Percentiles rank a stretch among this genome's conserved stretches.
Conservation (phyloP, 2,797 vertebrate species). For the Tapera naevia region DNA sequence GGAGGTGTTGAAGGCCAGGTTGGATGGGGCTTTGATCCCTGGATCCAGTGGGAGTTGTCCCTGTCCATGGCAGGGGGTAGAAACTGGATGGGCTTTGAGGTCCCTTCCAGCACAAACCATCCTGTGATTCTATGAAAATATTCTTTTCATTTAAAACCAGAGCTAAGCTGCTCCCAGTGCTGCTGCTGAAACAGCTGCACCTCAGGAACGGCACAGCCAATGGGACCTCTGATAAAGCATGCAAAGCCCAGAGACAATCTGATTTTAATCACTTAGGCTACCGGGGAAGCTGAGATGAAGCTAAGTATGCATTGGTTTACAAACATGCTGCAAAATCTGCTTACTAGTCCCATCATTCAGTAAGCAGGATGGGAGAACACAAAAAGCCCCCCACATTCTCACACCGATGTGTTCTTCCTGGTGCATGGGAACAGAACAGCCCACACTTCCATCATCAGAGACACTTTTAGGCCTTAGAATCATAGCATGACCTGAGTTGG, state of each 20-base stretch:
- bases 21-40: no score
- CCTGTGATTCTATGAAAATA: neutral
- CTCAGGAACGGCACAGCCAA: neutral
- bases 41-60: no score
- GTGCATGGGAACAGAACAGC: rapidly evolving
- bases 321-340: neutral
- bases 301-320: neutral
- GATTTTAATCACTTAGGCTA: neutral
- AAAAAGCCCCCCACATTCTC: neutral
- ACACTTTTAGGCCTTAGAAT: no score
- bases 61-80: no score
- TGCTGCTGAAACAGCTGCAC: neutral
- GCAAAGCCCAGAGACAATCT: neutral
- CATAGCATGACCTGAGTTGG: no score
- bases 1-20: no score
- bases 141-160: neutral
- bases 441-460: neutral
- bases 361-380: neutral
- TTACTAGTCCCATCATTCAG: neutral
- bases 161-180: neutral
- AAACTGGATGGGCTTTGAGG: no score
- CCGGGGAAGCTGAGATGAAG: neutral
- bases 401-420: neutral
- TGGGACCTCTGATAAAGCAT: neutral
- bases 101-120: no score